These are phyloP conservation scores for Nysson spinosus DNA, from an alignment of 2,888 invertebrate genomes.

Conservation along the genomic window DNA sequence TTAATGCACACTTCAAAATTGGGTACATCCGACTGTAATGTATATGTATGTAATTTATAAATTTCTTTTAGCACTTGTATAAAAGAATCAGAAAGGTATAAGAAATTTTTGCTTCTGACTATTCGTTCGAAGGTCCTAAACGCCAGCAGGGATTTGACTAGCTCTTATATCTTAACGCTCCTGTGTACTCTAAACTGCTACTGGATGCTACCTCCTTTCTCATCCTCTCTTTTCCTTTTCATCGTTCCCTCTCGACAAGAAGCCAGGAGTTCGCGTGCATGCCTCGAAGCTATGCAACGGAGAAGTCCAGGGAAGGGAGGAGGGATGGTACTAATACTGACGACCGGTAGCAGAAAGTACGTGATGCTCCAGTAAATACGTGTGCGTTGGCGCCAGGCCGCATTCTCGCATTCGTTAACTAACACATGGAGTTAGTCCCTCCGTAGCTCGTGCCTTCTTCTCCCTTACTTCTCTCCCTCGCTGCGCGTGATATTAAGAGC, in stretches of 20 bases:
- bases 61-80: neutral
- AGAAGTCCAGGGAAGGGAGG: slow-evolving; percentile 40
- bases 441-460: slow-evolving; percentile 51
- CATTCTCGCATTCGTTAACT: slow-evolving; percentile 75
- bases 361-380: slow-evolving; percentile 52
- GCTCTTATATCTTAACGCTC: slow-evolving; percentile 43
- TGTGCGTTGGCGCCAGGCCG: slow-evolving; percentile 74
- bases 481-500: slow-evolving; percentile 52
- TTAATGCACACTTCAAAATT: no score
- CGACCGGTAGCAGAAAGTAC: slow-evolving; percentile 37
- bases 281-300: slow-evolving; percentile 52
- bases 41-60: no score
- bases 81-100: neutral
- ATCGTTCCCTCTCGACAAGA: slow-evolving; percentile 44
- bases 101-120: slow-evolving; percentile 1
- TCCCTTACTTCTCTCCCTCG: slow-evolving; percentile 16
- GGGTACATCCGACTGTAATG: no score
- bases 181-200: slow-evolving; percentile 45
- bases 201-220: slow-evolving; percentile 41
- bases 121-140: slow-evolving; percentile 18
- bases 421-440: slow-evolving; percentile 51
- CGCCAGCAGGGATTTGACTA: slow-evolving; percentile 22
- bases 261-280: slow-evolving; percentile 55
- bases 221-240: slow-evolving; percentile 31
- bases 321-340: slow-evolving; percentile 44